Evolutionary conservation across 2,797 vertebrate genomes (phyloP), one percentile per base, ranked within the genome.

Genomic region (Paratrypauchen microcephalus): DNA sequence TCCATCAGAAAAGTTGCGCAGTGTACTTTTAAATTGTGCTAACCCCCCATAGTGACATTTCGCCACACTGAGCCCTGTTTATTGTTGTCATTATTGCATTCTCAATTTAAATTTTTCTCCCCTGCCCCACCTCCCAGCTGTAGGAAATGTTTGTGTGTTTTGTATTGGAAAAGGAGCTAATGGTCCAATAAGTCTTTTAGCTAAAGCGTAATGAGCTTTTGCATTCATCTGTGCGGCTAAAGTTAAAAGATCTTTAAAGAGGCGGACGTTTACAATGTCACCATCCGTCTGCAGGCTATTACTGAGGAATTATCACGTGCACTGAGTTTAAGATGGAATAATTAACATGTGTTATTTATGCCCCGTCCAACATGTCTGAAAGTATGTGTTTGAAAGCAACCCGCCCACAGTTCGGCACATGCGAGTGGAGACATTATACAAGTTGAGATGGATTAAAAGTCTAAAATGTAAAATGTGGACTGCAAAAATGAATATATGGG

Each of bases 41-140:
- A n/a, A 61, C 70, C 76, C 69, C 61, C 5, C 47, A 71, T 77
- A 68, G 71, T 45, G 68, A 59, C 58, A 64, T 71, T 73, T 74
- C 61, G 73, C 41, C 68, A 71, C 71, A 28, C 71, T 62, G 64
- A 70, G 58, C 64, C 52, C 65, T 52, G 26, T 52, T 79, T 61
- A 32, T 71, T 64, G 23, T 45, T 65, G 16, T 45, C 13, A 26
- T 52, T 68, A 54, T 73, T 80, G 54, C 50, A 26, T 65, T 69
- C 66, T 82, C 61, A 60, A 41, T 70, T 75, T 30, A 39, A 6
- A 70, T 41, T 50, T 64, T 23, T 62, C 23, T 1, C 6, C n/a
- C 66, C 52, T 8, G 23, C 18, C 23, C 48, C 32, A 56, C 54
- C 47, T 61, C 45, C 63, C 36, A 71, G 26, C 57, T 23, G 19